Percentiles rank a stretch among this genome's conserved stretches.
These are phyloP conservation scores for Caenorhabditis sp. DNA, from an alignment of 2,888 invertebrate species.

Conservation along the genomic window DNA sequence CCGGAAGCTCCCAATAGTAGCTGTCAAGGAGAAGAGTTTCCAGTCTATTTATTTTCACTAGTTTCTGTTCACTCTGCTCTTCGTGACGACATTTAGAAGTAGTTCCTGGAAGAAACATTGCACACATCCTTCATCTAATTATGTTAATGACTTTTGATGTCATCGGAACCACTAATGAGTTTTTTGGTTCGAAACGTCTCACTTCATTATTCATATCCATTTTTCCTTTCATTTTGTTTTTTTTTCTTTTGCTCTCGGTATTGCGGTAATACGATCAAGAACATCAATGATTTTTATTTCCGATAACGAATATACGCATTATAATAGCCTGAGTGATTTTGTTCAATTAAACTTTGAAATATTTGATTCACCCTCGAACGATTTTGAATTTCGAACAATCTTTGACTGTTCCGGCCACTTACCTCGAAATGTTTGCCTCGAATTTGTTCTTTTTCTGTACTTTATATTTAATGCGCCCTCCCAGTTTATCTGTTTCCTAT, in stretches of 20 bases:
- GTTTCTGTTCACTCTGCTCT: constrained; percentile 1
- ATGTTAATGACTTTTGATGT: constrained; percentile 45
- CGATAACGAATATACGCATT: too few relatives aligned
- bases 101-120: constrained; percentile 45
- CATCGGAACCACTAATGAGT: constrained; percentile 35
- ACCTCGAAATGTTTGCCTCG: background rate
- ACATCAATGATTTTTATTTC: background rate
- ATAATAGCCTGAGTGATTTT: background rate
- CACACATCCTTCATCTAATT: constrained; percentile 22
- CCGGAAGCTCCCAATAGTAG: constrained; percentile 23
- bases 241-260: too few relatives aligned
- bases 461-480: background rate
- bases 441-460: constrained; percentile 13
- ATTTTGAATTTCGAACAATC: background rate
- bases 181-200: constrained; percentile 18
- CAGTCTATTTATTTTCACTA: constrained; percentile 8
- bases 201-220: background rate
- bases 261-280: background rate
- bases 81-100: constrained; percentile 19
- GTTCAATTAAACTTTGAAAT: background rate
- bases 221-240: background rate
- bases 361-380: background rate
- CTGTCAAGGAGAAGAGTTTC: background rate
- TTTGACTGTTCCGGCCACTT: constrained; percentile 4
- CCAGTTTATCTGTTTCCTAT: constrained; percentile 4